Conservation (phyloP, 2,113 vertebrate genomes). For the Lagopus muta region DNA sequence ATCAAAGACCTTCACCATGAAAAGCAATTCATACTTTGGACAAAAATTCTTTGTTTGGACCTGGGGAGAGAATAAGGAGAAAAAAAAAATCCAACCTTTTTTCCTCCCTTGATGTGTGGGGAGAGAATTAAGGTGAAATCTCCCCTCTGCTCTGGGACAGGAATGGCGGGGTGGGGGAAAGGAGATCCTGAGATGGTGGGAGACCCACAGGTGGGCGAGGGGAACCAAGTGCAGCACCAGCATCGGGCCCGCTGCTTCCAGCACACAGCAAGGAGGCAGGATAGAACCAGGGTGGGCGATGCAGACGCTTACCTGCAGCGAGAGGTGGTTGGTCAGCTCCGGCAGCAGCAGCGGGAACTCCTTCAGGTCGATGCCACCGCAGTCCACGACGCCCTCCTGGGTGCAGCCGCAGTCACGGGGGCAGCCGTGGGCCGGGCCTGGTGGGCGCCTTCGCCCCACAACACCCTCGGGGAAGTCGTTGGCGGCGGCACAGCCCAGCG, state of each 20-base stretch:
- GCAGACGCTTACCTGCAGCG: slow-evolving; percentile 85
- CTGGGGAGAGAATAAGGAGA: background rate
- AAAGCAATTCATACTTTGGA: background rate
- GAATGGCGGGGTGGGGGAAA: background rate
- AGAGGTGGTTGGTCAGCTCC: slow-evolving; percentile 87
- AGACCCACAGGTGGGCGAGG: background rate
- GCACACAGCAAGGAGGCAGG: background rate
- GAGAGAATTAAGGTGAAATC: background rate
- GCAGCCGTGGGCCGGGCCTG: slow-evolving; percentile 68
- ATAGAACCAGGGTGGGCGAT: background rate
- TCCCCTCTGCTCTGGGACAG: background rate
- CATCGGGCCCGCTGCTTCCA: background rate
- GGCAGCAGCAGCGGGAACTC: slow-evolving; percentile 88
- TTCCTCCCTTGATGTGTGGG: no score
- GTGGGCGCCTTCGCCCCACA: background rate
- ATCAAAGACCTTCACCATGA: background rate
- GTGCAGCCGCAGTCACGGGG: slow-evolving; percentile 88
- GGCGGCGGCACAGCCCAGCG: slow-evolving; percentile 70
- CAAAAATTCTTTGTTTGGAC: background rate
- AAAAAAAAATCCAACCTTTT: accelerated
- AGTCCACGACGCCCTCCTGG: slow-evolving; percentile 90
- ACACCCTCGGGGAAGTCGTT: slow-evolving; percentile 60
- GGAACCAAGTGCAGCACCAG: background rate
- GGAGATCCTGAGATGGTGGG: background rate
- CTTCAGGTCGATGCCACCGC: slow-evolving; percentile 89